These are phyloP conservation scores for Hydrotaea cyrtoneurina DNA, from an alignment of 2,888 invertebrate genomes.

Conservation along the genomic window DNA sequence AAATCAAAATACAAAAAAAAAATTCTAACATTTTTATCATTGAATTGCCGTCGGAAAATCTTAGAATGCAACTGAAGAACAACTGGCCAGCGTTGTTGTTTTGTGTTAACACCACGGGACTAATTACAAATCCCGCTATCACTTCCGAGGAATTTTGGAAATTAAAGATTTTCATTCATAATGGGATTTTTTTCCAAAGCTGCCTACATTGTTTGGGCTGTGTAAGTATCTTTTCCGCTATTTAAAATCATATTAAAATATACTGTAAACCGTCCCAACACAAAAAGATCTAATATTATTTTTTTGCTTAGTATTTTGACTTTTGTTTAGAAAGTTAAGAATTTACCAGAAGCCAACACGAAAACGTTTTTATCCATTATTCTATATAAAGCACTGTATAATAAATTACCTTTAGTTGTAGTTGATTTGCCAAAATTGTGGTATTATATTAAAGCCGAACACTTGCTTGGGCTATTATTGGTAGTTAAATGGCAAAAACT, in stretches of 20 bases:
- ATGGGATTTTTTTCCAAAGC: conserved; percentile 91
- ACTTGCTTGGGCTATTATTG: too few relatives aligned
- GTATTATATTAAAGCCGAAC: too few relatives aligned
- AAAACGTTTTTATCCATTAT: too few relatives aligned
- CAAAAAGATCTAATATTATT: too few relatives aligned
- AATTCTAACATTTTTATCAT: neutral
- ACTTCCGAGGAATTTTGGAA: conserved; percentile 42
- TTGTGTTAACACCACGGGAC: conserved; percentile 41
- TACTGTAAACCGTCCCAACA: too few relatives aligned
- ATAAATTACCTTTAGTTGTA: too few relatives aligned
- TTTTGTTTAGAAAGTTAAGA: too few relatives aligned
- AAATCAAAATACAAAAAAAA: neutral
- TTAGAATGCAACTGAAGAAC: conserved; percentile 60
- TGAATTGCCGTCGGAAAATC: conserved; percentile 12
- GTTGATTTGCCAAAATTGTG: too few relatives aligned
- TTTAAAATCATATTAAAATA: too few relatives aligned
- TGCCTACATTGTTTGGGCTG: conserved; percentile 89
- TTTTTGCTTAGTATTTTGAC: neutral
- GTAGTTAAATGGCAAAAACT: too few relatives aligned
- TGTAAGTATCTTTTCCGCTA: conserved; percentile 83
- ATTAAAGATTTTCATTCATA: conserved; percentile 57
- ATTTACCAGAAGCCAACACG: too few relatives aligned
- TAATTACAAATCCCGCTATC: conserved; percentile 34
- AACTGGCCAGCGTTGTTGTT: neutral
- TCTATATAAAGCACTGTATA: too few relatives aligned